These are phyloP conservation scores for Cotesia chilonis DNA, from an alignment of 1,140 invertebrate genomes.

Conservation along the genomic window DNA sequence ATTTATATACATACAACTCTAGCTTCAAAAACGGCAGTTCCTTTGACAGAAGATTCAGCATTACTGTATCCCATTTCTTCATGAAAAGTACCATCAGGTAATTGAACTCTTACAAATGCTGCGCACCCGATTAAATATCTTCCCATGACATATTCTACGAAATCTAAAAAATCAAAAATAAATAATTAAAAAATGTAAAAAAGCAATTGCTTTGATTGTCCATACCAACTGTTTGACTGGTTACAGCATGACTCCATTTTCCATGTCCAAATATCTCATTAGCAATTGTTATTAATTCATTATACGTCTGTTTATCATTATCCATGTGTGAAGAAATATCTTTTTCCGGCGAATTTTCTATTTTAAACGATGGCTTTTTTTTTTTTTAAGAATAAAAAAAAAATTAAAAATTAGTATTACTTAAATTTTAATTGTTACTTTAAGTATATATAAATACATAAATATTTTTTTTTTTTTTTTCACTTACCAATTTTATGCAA, in stretches of 20 bases:
- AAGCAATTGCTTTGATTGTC: background rate
- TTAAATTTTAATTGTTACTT: background rate
- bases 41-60: constrained; percentile 46
- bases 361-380: background rate
- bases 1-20: constrained; percentile 43
- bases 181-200: background rate
- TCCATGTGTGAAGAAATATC: background rate
- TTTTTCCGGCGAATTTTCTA: constrained; percentile 10
- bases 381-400: background rate
- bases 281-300: constrained; percentile 46
- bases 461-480: background rate
- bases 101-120: constrained; percentile 46
- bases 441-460: background rate
- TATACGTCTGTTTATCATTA: constrained; percentile 1
- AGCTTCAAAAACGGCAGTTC: constrained; percentile 46
- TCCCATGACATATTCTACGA: constrained; percentile 41
- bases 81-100: constrained; percentile 49
- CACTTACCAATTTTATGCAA: constrained; percentile 33
- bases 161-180: constrained; percentile 42
- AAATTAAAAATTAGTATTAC: background rate
- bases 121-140: constrained; percentile 48
- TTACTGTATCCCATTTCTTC: constrained; percentile 50
- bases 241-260: constrained; percentile 52
- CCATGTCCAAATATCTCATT: constrained; percentile 47
- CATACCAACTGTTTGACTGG: constrained; percentile 50